Evolutionary conservation across 2,797 vertebrate genomes (phyloP).

Genomic region (Heteromormyrus szaboi): DNA sequence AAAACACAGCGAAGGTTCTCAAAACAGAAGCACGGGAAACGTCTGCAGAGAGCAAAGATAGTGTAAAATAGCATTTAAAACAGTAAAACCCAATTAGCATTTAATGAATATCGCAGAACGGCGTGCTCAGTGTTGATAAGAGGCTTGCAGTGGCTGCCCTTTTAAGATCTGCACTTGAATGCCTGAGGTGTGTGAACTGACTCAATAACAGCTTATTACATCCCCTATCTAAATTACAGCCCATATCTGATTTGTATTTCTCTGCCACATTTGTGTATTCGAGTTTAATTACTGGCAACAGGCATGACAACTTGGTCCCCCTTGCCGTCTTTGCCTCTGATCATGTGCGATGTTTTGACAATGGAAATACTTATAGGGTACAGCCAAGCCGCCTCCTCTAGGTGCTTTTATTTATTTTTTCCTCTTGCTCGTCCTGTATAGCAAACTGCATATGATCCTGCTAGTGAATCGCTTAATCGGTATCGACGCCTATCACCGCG

Average conservation of each 20-base stretch:
- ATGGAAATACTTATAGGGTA: background rate
- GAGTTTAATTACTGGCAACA: background rate
- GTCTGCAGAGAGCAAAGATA: background rate
- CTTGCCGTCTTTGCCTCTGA: background rate
- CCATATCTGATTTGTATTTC: slow-evolving; percentile 1
- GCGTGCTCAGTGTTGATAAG: slow-evolving; percentile 18
- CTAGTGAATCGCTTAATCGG: slow-evolving; percentile 46
- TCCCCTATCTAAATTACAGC: background rate
- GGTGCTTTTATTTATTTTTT: background rate
- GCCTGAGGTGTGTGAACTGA: background rate
- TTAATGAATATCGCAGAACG: slow-evolving; percentile 20
- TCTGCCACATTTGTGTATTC: background rate
- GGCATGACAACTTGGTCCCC: background rate
- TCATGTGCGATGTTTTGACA: background rate
- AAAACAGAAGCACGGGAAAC: background rate
- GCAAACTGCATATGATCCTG: slow-evolving; percentile 18
- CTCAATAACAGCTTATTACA: background rate
- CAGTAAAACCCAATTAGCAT: slow-evolving; percentile 2
- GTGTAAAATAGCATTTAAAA: slow-evolving; percentile 9
- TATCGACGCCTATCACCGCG: slow-evolving; percentile 33
- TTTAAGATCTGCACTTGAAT: background rate
- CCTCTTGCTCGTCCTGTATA: background rate
- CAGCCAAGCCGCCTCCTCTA: background rate
- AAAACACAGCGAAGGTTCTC: background rate
- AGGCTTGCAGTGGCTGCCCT: background rate